Conservation (phyloP, 1,140 invertebrate genomes). For the Drosophila pruinosa region DNA sequence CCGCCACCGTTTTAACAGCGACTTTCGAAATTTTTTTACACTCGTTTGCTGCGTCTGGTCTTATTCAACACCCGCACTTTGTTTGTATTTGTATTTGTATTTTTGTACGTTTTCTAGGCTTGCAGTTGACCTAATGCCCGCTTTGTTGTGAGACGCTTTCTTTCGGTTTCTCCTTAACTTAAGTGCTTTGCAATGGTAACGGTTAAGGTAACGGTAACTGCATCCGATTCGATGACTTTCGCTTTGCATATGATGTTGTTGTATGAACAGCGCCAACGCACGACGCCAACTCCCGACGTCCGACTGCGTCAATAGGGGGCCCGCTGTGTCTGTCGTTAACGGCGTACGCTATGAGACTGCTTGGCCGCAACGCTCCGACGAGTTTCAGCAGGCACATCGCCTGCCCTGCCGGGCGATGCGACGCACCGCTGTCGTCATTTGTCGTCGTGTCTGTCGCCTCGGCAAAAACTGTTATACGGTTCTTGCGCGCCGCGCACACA, state of each 20-base stretch:
- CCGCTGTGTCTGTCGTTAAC: constrained; percentile 67
- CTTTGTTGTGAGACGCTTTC: neutral
- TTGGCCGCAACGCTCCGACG: constrained; percentile 68
- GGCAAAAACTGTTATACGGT: constrained; percentile 27
- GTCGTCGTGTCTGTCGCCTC: constrained; percentile 38
- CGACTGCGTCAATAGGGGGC: constrained; percentile 21
- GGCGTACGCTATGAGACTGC: constrained; percentile 68
- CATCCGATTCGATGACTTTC: neutral
- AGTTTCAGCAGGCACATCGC: constrained; percentile 53
- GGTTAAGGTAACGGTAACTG: constrained; percentile 1
- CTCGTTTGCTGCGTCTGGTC: neutral
- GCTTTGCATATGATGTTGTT: neutral
- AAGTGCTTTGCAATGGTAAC: neutral
- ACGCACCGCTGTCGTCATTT: constrained; percentile 2
- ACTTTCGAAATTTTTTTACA: neutral
- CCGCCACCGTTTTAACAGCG: neutral
- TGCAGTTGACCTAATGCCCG: constrained; percentile 8
- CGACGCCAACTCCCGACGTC: constrained; percentile 32
- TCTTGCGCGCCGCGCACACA: neutral
- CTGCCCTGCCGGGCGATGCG: constrained; percentile 4
- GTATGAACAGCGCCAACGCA: constrained; percentile 17
- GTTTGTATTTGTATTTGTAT: neutral
- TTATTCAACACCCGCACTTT: neutral
- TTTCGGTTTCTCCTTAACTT: neutral
- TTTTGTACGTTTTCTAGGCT: neutral